A percentile compares a stretch with the other conserved stretches of the same genome.
These are phyloP conservation scores for Furcifer pardalis DNA, from an alignment of 2,797 vertebrate species.

Conservation along the genomic window DNA sequence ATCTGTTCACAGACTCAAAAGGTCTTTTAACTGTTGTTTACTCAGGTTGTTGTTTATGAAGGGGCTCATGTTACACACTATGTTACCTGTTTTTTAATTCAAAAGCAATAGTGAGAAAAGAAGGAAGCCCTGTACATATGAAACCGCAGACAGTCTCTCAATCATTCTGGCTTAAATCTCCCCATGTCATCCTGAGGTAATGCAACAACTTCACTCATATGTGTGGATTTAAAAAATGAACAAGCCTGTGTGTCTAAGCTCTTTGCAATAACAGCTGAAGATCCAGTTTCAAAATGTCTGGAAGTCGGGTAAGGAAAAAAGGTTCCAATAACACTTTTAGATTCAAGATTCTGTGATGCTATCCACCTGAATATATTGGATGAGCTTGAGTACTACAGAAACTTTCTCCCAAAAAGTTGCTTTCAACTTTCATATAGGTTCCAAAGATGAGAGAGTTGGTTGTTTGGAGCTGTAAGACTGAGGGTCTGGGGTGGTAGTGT, in stretches of 20 bases:
- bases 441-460: slow-evolving; percentile 9
- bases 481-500: too few relatives aligned
- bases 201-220: slow-evolving; percentile 7
- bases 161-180: slow-evolving; percentile 2
- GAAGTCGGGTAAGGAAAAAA: slow-evolving; percentile 28
- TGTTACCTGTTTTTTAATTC: neutral
- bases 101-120: slow-evolving; percentile 10
- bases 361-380: slow-evolving; percentile 41
- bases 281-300: slow-evolving; percentile 33
- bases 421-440: neutral
- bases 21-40: neutral
- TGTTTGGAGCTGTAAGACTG: slow-evolving; percentile 7
- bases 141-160: slow-evolving; percentile 45
- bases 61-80: neutral
- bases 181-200: slow-evolving; percentile 2
- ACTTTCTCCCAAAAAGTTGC: slow-evolving; percentile 11
- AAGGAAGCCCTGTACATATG: neutral
- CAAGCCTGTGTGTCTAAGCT: neutral
- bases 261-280: slow-evolving; percentile 31
- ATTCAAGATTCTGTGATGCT: slow-evolving; percentile 22
- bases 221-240: neutral
- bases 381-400: neutral
- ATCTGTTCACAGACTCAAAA: neutral
- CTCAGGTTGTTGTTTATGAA: too few relatives aligned
- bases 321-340: slow-evolving; percentile 49